Conservation (phyloP, 1,140 invertebrate species). For the Bursaphelenchus mucronatus region DNA sequence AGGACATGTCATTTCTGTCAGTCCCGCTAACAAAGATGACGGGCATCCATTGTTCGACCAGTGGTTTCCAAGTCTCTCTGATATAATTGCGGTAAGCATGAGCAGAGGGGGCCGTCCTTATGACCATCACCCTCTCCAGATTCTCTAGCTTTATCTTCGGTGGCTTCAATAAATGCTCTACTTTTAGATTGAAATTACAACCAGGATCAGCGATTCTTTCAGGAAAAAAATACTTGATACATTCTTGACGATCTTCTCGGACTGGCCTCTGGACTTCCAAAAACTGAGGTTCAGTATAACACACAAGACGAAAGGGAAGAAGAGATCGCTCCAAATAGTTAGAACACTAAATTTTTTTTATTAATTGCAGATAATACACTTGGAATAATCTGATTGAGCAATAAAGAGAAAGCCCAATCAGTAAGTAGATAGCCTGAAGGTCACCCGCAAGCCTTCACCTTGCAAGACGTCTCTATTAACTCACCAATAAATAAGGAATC, state of each 20-base stretch:
- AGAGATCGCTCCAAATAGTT: slow-evolving; percentile 58
- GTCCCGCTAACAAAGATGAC: slow-evolving; percentile 41
- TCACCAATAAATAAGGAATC: slow-evolving; percentile 53
- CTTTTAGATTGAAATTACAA: slow-evolving; percentile 26
- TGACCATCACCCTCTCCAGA: slow-evolving; percentile 41
- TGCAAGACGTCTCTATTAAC: slow-evolving; percentile 16
- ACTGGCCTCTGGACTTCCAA: slow-evolving; percentile 45
- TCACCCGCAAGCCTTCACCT: slow-evolving; percentile 6
- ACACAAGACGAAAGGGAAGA: slow-evolving; percentile 54
- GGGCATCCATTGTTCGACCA: slow-evolving; percentile 36
- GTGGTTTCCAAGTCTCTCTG: slow-evolving; percentile 49
- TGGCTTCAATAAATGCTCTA: slow-evolving; percentile 2
- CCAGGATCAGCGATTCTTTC: slow-evolving; percentile 24
- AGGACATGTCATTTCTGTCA: slow-evolving; percentile 24
- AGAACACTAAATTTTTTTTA: slow-evolving; percentile 39
- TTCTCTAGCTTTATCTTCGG: slow-evolving; percentile 5
- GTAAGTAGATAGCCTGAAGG: no score
- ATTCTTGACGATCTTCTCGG: slow-evolving; percentile 37
- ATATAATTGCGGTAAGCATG: slow-evolving; percentile 52
- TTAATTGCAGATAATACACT: neutral
- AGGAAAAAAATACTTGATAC: slow-evolving; percentile 48
- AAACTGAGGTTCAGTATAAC: slow-evolving; percentile 57
- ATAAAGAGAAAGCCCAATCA: slow-evolving; percentile 8
- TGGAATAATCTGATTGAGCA: slow-evolving; percentile 19
- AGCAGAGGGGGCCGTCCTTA: slow-evolving; percentile 46